Conservation (phyloP, 2,113 vertebrate species). For the Genyomyrus donnyi region DNA sequence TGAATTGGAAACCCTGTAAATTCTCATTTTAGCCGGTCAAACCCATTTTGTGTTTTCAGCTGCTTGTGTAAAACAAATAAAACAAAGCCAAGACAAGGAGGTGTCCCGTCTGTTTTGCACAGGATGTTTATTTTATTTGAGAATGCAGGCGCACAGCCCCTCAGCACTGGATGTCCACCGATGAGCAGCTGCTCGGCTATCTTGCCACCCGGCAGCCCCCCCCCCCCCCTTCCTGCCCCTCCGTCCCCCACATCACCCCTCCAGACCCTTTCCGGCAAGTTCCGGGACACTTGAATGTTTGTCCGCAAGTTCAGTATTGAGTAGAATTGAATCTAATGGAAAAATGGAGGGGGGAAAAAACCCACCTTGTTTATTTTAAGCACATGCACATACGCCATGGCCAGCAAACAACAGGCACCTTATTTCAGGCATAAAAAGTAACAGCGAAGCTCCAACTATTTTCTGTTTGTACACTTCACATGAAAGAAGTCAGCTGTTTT, state of each 20-base stretch:
- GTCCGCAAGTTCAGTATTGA: neutral
- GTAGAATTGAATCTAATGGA: neutral
- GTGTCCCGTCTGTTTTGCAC: neutral
- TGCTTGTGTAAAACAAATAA: neutral
- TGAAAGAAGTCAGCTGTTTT: neutral
- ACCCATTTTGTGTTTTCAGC: neutral
- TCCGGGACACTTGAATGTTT: neutral
- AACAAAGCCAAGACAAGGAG: neutral
- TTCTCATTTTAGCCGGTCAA: neutral
- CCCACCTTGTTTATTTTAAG: neutral
- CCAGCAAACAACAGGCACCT: neutral
- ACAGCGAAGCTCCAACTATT: neutral
- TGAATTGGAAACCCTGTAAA: neutral
- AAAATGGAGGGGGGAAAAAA: neutral
- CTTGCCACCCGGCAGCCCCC: neutral
- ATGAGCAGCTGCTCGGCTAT: neutral
- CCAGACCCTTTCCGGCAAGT: neutral
- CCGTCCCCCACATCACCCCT: neutral
- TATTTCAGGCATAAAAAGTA: neutral
- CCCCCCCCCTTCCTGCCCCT: neutral
- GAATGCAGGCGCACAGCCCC: neutral
- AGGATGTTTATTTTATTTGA: constrained; percentile 5
- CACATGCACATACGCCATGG: neutral
- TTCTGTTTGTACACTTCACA: neutral
- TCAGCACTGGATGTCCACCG: neutral